Evolutionary conservation across 1,140 invertebrate genomes (phyloP).

Genomic region (Planococcus citri): DNA sequence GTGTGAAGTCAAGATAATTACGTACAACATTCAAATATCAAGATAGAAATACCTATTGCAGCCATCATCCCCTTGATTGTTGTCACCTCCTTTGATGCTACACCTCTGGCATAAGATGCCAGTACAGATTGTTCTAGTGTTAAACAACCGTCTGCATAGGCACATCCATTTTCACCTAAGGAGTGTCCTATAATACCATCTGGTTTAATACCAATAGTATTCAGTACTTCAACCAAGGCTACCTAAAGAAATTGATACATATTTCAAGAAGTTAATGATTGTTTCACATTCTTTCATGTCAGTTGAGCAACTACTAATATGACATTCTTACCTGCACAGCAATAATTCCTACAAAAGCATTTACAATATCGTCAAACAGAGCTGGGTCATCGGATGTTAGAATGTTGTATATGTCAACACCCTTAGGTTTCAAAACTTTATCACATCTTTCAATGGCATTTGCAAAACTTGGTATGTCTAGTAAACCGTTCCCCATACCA

Average conservation of each 20-base stretch:
- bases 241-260: constrained; percentile 50
- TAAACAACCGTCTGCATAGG: constrained; percentile 56
- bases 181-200: constrained; percentile 59
- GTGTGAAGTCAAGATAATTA: too few relatives aligned
- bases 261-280: not conserved
- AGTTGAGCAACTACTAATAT: too few relatives aligned
- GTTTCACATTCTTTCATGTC: too few relatives aligned
- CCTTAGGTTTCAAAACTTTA: constrained; percentile 52
- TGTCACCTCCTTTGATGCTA: constrained; percentile 43
- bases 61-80: constrained; percentile 43
- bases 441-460: constrained; percentile 61
- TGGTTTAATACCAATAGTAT: constrained; percentile 39
- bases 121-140: constrained; percentile 50
- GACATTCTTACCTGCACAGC: constrained; percentile 64
- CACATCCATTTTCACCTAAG: constrained; percentile 52
- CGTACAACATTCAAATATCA: too few relatives aligned
- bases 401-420: constrained; percentile 64
- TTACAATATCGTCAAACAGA: constrained; percentile 66
- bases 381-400: constrained; percentile 57
- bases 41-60: constrained; percentile 39
- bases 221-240: constrained; percentile 54
- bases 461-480: constrained; percentile 50
- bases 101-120: constrained; percentile 48
- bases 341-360: constrained; percentile 84
- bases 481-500: constrained; percentile 40